Evolutionary conservation across 2,888 invertebrate species (phyloP).

Genomic region (Heteromyza rotundicornis): DNA sequence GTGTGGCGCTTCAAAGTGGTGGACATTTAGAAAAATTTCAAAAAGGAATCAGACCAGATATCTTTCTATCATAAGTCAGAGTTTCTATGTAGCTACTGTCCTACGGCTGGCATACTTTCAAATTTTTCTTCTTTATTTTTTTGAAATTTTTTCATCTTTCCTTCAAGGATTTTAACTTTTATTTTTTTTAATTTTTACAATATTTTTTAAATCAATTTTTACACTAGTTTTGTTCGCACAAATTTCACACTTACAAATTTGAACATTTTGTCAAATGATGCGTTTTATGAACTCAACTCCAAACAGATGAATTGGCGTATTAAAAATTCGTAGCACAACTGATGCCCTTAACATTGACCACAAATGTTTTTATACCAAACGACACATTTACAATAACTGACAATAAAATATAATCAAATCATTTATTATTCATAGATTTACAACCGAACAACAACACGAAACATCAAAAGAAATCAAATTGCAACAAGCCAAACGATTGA

Average conservation of each 20-base stretch:
- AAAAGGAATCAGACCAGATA: too few species aligned
- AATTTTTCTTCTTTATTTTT: too few species aligned
- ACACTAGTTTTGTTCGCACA: neutral
- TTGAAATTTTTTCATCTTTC: too few species aligned
- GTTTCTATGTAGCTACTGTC: too few species aligned
- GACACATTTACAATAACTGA: neutral
- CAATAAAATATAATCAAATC: neutral
- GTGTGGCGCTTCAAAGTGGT: too few species aligned
- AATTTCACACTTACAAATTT: slow-evolving; percentile 26
- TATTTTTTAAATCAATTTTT: too few species aligned
- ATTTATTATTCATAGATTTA: slow-evolving; percentile 1
- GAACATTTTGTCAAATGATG: slow-evolving; percentile 16
- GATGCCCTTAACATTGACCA: slow-evolving; percentile 29
- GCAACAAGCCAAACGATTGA: too few species aligned
- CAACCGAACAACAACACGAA: neutral
- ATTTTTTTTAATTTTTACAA: too few species aligned
- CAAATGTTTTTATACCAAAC: slow-evolving; percentile 32
- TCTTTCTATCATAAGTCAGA: too few species aligned
- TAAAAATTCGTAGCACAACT: slow-evolving; percentile 25
- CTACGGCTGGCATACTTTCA: too few species aligned
- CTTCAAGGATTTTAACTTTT: too few species aligned
- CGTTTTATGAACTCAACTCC: slow-evolving; percentile 2
- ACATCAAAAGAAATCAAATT: slow-evolving; percentile 13
- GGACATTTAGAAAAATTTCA: too few species aligned
- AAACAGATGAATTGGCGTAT: neutral